phyloP scores from a whole-genome alignment of 2,888 invertebrate genomes.

The Pomacea canaliculata region DNA sequence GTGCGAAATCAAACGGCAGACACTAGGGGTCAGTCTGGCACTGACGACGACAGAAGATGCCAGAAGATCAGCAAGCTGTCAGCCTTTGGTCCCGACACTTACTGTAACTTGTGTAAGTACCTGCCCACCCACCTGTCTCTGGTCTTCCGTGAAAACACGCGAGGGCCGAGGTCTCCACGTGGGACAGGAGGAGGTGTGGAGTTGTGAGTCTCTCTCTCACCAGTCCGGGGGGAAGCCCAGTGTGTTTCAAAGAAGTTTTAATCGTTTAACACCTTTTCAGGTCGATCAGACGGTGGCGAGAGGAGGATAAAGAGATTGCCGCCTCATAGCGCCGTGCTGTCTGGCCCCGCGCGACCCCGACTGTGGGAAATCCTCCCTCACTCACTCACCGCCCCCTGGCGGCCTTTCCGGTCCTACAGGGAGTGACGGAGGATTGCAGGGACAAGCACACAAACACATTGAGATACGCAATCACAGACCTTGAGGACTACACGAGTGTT shows the following conservation, averaged over 20 bases:
- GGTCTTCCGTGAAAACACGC: no score
- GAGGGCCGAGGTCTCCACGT: not conserved
- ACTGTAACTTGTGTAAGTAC: not conserved
- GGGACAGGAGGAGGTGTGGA: not conserved
- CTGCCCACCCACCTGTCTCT: not conserved
- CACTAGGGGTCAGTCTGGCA: no score
- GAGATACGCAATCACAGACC: no score
- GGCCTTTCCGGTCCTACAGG: not conserved
- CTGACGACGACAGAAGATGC: no score
- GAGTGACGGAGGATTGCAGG: not conserved
- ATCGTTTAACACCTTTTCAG: slow-evolving; percentile 4
- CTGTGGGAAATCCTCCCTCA: not conserved
- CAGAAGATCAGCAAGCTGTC: no score
- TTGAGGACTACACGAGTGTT: no score
- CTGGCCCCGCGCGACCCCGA: not conserved
- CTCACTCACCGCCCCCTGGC: not conserved
- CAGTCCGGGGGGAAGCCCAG: not conserved
- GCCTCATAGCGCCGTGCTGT: not conserved
- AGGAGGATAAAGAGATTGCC: slow-evolving; percentile 3
- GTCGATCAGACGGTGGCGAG: slow-evolving; percentile 1
- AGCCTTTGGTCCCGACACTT: no score
- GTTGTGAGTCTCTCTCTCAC: not conserved
- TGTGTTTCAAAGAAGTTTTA: not conserved
- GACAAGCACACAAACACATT: no score
- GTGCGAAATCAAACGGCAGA: no score